These are phyloP conservation scores for Sminthopsis crassicaudata DNA, from an alignment of 2,113 vertebrate genomes.

Conservation along the genomic window DNA sequence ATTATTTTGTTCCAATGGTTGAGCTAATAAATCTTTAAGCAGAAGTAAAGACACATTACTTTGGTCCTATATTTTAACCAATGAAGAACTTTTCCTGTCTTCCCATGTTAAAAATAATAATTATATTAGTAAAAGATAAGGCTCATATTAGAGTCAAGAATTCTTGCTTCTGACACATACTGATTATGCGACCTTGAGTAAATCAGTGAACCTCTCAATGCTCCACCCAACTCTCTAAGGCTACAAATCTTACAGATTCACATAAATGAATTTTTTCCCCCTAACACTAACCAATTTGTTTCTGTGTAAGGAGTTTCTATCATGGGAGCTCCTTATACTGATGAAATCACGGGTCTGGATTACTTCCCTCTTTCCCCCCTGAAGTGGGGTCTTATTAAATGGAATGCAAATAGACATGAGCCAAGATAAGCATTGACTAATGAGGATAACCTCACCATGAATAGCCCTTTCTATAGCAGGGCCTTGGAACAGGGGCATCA, in stretches of 20 bases:
- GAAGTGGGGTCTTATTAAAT: neutral
- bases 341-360: neutral
- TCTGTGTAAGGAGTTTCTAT: neutral
- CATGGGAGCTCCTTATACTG: neutral
- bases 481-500: neutral
- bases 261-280: neutral
- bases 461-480: neutral
- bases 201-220: neutral
- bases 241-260: neutral
- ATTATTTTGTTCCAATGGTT: neutral
- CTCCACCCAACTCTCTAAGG: neutral
- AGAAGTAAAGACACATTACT: neutral
- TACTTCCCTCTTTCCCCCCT: neutral
- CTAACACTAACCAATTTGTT: neutral
- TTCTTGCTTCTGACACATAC: neutral
- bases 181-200: neutral
- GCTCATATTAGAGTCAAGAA: neutral
- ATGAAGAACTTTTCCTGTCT: neutral
- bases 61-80: neutral
- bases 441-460: neutral
- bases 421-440: constrained; percentile 12
- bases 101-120: neutral
- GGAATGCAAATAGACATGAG: neutral
- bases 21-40: neutral
- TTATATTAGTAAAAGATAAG: neutral